Evolutionary conservation across 2,888 invertebrate genomes (phyloP).

Genomic region (Vandiemenella viatica): DNA sequence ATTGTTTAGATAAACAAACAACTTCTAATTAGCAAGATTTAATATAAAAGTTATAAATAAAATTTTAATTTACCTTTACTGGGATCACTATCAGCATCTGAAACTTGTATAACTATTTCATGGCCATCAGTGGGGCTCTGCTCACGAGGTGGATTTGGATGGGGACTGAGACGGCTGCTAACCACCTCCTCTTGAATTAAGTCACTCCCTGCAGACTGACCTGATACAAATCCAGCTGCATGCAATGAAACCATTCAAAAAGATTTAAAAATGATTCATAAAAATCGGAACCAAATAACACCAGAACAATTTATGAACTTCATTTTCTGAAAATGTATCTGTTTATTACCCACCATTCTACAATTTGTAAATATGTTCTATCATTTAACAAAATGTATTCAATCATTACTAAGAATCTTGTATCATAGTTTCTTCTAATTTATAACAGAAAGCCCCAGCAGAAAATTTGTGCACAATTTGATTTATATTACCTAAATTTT

Average conservation of each 20-base stretch:
- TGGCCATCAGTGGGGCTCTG: conserved; percentile 22
- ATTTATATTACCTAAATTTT: no score
- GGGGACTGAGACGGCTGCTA: conserved; percentile 11
- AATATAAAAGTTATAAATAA: not conserved
- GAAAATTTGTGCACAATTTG: no score
- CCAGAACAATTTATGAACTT: no score
- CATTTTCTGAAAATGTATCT: no score
- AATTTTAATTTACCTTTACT: conserved; percentile 28
- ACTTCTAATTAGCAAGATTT: not conserved
- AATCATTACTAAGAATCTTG: no score
- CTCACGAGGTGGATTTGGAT: conserved; percentile 13
- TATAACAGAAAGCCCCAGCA: no score
- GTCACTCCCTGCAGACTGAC: conserved; percentile 19
- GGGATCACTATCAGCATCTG: conserved; percentile 28
- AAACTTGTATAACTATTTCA: conserved; percentile 32
- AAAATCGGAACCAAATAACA: not conserved
- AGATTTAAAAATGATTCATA: not conserved
- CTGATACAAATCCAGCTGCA: conserved; percentile 16
- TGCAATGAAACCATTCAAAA: not conserved
- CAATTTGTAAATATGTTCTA: no score
- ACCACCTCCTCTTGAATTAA: conserved; percentile 13
- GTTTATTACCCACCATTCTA: no score
- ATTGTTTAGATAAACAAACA: not conserved
- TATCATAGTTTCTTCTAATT: no score
- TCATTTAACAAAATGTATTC: no score